Evolutionary conservation across 2,797 vertebrate genomes (phyloP).

Genomic region (Gymnothorax reevesii): DNA sequence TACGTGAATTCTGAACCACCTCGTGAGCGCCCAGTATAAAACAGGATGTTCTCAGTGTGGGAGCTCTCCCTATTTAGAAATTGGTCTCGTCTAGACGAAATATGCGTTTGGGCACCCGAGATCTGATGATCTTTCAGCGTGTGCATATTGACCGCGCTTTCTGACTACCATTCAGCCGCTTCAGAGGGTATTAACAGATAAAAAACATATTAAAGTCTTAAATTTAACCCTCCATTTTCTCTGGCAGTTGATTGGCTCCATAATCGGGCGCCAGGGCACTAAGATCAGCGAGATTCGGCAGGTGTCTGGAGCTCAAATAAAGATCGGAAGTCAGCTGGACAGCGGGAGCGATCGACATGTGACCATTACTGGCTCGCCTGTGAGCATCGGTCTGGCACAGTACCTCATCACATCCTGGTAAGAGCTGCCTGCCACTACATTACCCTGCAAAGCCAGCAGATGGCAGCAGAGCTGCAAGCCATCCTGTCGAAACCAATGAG

Average conservation of each 20-base stretch:
- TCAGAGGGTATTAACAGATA: neutral
- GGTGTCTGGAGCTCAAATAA: constrained; percentile 98
- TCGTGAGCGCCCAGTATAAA: too few species aligned
- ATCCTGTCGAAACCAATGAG: neutral
- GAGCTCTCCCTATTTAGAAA: too few species aligned
- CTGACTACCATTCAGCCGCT: neutral
- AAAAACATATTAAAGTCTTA: neutral
- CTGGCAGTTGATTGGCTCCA: constrained; percentile 97
- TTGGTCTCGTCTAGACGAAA: too few species aligned
- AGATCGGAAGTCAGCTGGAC: constrained; percentile 95
- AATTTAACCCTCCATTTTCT: constrained; percentile 55
- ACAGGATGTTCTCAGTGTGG: too few species aligned
- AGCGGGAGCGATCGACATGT: constrained; percentile 94
- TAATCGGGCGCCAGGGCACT: constrained; percentile 96
- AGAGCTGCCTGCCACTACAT: constrained; percentile 40
- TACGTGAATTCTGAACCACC: too few species aligned
- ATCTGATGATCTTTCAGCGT: neutral
- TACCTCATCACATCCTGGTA: constrained; percentile 97
- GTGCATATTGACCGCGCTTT: neutral
- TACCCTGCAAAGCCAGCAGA: neutral
- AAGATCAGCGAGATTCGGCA: constrained; percentile 99
- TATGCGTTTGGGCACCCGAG: too few species aligned
- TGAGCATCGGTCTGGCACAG: constrained; percentile 96
- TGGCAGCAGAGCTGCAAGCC: constrained; percentile 7
- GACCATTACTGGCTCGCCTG: constrained; percentile 94